Evolutionary conservation across 2,888 invertebrate genomes (phyloP).

Genomic region (Leptarthrus brevirostris): DNA sequence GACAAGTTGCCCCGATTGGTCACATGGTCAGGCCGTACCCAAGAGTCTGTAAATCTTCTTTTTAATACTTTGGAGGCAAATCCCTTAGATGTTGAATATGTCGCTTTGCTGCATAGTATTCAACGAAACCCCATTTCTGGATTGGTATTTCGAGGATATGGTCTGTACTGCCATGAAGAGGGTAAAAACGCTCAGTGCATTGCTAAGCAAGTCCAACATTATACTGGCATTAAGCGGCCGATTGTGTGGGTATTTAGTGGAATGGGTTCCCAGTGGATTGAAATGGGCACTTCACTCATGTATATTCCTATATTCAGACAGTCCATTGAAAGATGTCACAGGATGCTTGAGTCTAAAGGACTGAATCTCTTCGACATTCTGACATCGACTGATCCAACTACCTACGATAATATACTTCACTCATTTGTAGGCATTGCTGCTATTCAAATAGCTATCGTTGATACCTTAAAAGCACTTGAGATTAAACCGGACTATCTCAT

Average conservation of each 20-base stretch:
- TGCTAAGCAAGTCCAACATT: slow-evolving; percentile 71
- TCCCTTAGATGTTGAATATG: slow-evolving; percentile 73
- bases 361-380: slow-evolving; percentile 75
- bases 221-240: slow-evolving; percentile 74
- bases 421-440: slow-evolving; percentile 82
- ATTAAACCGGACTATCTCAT: slow-evolving; percentile 80
- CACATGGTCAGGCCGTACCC: slow-evolving; percentile 82
- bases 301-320: slow-evolving; percentile 78
- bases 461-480: slow-evolving; percentile 72
- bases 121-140: slow-evolving; percentile 72
- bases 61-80: slow-evolving; percentile 73
- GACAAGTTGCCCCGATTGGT: slow-evolving; percentile 80
- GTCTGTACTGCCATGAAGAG: slow-evolving; percentile 66
- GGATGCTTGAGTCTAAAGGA: slow-evolving; percentile 71
- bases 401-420: slow-evolving; percentile 75
- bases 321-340: slow-evolving; percentile 74
- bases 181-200: slow-evolving; percentile 60
- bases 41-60: slow-evolving; percentile 76
- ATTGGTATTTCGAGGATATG: slow-evolving; percentile 82
- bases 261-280: slow-evolving; percentile 90
- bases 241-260: slow-evolving; percentile 93
- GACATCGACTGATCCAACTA: slow-evolving; percentile 72
- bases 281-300: slow-evolving; percentile 84
- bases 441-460: slow-evolving; percentile 73
- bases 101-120: slow-evolving; percentile 72